These are phyloP conservation scores for Lepisosteus oculatus DNA, from an alignment of 2,113 vertebrate species.

Conservation along the genomic window DNA sequence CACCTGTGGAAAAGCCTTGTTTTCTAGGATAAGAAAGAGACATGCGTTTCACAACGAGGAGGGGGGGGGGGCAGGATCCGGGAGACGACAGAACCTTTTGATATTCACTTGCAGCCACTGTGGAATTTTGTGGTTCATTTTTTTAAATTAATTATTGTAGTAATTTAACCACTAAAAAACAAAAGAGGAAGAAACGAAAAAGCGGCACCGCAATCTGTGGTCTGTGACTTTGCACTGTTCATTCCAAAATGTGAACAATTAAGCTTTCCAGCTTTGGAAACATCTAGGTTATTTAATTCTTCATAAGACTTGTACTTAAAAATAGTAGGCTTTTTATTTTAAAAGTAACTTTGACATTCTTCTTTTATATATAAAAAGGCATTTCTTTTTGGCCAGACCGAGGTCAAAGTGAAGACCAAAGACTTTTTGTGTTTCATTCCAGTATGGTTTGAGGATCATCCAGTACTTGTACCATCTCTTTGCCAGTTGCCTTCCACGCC, in stretches of 20 bases:
- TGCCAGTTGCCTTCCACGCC: too few relatives aligned
- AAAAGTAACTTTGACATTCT: neutral
- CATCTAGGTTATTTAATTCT: slow-evolving; percentile 45
- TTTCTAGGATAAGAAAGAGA: neutral
- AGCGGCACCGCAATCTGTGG: slow-evolving; percentile 27
- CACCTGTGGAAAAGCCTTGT: too few relatives aligned
- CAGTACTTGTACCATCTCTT: too few relatives aligned
- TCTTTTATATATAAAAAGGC: neutral
- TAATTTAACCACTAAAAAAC: slow-evolving; percentile 52
- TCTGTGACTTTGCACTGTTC: slow-evolving; percentile 50
- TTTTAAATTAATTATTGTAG: slow-evolving; percentile 34
- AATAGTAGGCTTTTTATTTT: neutral
- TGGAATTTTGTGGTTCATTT: slow-evolving; percentile 20
- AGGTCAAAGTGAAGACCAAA: neutral
- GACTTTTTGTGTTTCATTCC: neutral
- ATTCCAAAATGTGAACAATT: slow-evolving; percentile 60
- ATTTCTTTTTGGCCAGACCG: neutral
- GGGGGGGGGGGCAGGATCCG: neutral
- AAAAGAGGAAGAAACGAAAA: slow-evolving; percentile 30
- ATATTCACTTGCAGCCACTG: slow-evolving; percentile 21
- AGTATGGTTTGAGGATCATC: neutral
- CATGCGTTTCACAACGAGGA: neutral
- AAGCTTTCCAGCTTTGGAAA: slow-evolving; percentile 50
- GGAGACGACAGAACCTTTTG: neutral
- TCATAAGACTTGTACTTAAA: slow-evolving; percentile 8